Conservation (phyloP, 2,113 vertebrate genomes). For the Fukomys damarensis region DNA sequence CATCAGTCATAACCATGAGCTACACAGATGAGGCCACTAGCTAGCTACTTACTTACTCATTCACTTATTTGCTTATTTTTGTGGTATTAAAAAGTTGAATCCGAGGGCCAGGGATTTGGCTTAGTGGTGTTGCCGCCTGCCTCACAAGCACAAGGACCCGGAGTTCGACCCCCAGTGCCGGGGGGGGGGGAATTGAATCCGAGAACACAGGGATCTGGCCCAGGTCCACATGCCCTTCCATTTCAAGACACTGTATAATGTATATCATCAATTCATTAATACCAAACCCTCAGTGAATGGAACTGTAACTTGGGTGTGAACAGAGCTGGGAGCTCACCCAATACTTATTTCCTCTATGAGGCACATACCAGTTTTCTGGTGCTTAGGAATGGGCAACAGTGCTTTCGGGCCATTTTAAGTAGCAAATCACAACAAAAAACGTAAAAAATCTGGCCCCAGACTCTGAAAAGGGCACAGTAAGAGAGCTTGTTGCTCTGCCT, state of each 20-base stretch:
- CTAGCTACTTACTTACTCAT: neutral
- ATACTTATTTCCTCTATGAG: neutral
- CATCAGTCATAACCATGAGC: neutral
- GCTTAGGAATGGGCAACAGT: neutral
- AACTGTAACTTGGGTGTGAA: neutral
- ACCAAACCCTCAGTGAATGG: neutral
- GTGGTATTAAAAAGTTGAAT: neutral
- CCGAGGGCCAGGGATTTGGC: neutral
- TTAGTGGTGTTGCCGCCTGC: too few relatives aligned
- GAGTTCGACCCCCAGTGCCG: too few relatives aligned
- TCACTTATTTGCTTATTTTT: neutral
- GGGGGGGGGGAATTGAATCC: neutral
- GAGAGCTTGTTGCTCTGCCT: neutral
- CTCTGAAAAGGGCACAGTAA: neutral
- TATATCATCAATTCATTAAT: neutral
- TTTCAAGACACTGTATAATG: neutral
- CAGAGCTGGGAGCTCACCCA: neutral
- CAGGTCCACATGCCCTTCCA: neutral
- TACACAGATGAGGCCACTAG: neutral
- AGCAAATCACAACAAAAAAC: neutral
- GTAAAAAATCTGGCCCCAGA: neutral
- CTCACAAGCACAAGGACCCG: too few relatives aligned
- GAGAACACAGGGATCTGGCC: neutral
- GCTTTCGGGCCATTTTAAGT: neutral
- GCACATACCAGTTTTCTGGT: fast-evolving